These are phyloP conservation scores for Hydrochoerus hydrochaeris DNA, from an alignment of 2,113 vertebrate genomes.

Conservation along the genomic window DNA sequence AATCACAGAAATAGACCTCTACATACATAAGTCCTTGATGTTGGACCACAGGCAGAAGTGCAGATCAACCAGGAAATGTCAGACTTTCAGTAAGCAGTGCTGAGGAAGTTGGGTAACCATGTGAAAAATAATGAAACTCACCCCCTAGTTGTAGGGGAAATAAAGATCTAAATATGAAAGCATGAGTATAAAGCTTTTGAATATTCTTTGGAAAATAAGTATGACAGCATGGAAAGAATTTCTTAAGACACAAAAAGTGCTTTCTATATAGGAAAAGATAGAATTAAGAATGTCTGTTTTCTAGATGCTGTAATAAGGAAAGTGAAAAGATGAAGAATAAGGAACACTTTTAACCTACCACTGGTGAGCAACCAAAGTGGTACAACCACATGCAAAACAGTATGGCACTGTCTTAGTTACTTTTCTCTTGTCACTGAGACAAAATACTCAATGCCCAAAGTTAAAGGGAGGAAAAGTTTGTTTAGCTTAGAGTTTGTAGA, in stretches of 20 bases:
- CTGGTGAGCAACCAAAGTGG: not conserved
- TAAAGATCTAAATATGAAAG: constrained; percentile 24
- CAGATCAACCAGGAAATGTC: not conserved
- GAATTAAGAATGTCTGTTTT: constrained; percentile 30
- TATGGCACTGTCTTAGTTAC: not conserved
- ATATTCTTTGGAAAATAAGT: not conserved
- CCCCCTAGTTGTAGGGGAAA: constrained; percentile 19
- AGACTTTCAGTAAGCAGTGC: not conserved
- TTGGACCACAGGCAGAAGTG: not conserved
- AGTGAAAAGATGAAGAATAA: not conserved
- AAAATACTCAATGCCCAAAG: not conserved
- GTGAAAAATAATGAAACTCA: constrained; percentile 28
- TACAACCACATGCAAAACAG: not conserved
- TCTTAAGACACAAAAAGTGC: constrained; percentile 25
- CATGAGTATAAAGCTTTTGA: not conserved
- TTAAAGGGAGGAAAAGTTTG: not conserved
- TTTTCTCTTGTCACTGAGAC: not conserved
- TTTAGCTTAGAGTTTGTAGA: not conserved
- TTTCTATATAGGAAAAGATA: constrained; percentile 4
- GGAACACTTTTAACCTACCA: not conserved
- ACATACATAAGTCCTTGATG: not conserved
- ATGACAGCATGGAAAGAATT: not conserved
- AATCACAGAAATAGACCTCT: constrained; percentile 18
- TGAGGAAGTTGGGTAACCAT: not conserved
- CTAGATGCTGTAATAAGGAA: not conserved